These are phyloP conservation scores for Helogale parvula DNA, from an alignment of 2,113 vertebrate genomes.

Conservation along the genomic window DNA sequence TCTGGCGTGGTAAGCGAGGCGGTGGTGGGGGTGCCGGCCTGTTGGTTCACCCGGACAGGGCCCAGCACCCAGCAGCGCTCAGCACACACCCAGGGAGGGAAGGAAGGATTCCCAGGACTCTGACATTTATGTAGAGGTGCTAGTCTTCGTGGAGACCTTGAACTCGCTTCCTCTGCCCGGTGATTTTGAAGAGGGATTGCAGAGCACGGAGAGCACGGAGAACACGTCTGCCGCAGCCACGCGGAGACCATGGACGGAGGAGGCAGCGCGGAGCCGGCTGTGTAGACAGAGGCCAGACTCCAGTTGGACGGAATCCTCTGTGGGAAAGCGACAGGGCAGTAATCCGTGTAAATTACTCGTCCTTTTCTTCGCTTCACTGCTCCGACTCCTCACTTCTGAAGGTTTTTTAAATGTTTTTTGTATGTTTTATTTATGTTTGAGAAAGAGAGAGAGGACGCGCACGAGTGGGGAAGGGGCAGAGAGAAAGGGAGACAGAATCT, in stretches of 20 bases:
- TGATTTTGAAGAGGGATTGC: neutral
- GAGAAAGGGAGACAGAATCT: no score
- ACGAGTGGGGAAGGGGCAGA: no score
- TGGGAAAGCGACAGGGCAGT: no score
- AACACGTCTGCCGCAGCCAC: fast-evolving
- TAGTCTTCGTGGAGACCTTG: neutral
- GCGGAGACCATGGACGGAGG: fast-evolving
- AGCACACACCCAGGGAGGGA: neutral
- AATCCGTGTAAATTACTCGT: neutral
- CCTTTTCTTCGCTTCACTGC: neutral
- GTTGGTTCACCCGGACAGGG: neutral
- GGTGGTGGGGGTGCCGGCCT: neutral
- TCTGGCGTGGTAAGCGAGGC: fast-evolving
- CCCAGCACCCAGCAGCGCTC: fast-evolving
- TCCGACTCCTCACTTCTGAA: neutral
- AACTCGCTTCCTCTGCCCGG: fast-evolving
- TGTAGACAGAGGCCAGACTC: neutral
- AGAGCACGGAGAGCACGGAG: no score
- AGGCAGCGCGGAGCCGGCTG: fast-evolving
- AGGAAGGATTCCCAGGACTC: neutral
- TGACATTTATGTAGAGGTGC: neutral
- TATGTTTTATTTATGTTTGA: no score
- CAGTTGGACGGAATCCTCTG: fast-evolving
- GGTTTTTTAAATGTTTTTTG: neutral
- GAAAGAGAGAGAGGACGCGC: no score